Evolutionary conservation across 2,888 invertebrate genomes (phyloP).

Genomic region (Caenorhabditis becei): DNA sequence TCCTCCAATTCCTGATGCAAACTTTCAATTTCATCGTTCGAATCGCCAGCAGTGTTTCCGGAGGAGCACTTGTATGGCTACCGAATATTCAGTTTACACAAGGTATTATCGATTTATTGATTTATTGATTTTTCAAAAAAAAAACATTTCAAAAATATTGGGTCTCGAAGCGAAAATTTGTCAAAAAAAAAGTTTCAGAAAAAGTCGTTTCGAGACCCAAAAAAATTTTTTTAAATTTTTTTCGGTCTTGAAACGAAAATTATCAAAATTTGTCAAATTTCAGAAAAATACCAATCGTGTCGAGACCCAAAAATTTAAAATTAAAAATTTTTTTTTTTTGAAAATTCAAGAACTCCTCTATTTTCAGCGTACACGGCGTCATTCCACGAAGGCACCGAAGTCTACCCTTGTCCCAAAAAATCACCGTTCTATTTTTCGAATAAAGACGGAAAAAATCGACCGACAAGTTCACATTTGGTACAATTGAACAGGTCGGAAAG

Average conservation of each 20-base stretch:
- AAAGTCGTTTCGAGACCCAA: too few species aligned
- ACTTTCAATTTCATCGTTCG: slow-evolving; percentile 45
- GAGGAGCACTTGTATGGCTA: slow-evolving; percentile 37
- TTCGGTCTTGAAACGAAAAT: too few species aligned
- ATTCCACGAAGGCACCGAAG: slow-evolving; percentile 73
- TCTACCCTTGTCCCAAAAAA: slow-evolving; percentile 75
- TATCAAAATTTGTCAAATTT: too few species aligned
- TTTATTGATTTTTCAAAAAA: background rate
- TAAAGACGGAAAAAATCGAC: slow-evolving; percentile 61
- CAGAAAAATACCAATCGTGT: too few species aligned
- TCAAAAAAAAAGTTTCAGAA: too few species aligned
- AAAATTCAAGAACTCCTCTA: too few species aligned
- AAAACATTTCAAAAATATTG: too few species aligned
- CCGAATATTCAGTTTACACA: slow-evolving; percentile 58
- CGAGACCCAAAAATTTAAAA: too few species aligned
- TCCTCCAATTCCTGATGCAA: slow-evolving; percentile 49
- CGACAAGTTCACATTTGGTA: slow-evolving; percentile 63
- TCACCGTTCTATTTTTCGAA: slow-evolving; percentile 78
- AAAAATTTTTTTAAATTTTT: too few species aligned
- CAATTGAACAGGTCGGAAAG: slow-evolving; percentile 73
- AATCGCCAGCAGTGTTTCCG: slow-evolving; percentile 41
- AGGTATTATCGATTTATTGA: slow-evolving; percentile 14
- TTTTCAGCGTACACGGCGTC: slow-evolving; percentile 74
- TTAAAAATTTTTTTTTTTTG: too few species aligned
- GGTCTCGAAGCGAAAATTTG: too few species aligned